These are phyloP conservation scores for Stomatorhinus ivindoensis DNA, from an alignment of 2,113 vertebrate genomes.

Conservation along the genomic window DNA sequence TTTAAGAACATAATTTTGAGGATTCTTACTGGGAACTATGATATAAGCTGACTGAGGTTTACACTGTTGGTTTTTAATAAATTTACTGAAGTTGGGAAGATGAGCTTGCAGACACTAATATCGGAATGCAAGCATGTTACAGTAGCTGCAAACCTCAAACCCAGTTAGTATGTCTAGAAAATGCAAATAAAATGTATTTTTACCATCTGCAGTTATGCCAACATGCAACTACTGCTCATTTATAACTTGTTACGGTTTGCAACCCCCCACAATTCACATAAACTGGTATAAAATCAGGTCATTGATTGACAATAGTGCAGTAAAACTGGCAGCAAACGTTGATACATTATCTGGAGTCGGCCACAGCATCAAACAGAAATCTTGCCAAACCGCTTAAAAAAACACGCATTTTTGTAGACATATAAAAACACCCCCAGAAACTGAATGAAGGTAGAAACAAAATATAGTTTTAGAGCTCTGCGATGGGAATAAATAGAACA, in stretches of 20 bases:
- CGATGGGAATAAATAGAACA: too few species aligned
- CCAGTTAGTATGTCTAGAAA: background rate
- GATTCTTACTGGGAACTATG: background rate
- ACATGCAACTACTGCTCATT: background rate
- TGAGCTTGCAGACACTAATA: background rate
- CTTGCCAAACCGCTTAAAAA: too few species aligned
- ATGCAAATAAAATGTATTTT: background rate
- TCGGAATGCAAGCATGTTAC: background rate
- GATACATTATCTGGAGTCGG: background rate
- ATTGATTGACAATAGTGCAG: background rate
- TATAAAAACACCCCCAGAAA: too few species aligned
- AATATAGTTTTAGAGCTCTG: too few species aligned
- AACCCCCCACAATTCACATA: background rate
- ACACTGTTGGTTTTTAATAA: background rate
- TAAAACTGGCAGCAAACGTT: background rate
- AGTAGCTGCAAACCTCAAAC: background rate
- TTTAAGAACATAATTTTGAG: background rate
- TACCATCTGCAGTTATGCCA: background rate
- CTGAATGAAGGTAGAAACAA: too few species aligned
- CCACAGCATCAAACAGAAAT: too few species aligned
- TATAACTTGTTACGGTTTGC: background rate
- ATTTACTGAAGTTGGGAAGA: background rate
- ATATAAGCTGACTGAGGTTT: background rate
- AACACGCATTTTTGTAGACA: too few species aligned
- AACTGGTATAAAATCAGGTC: background rate